phyloP scores from a whole-genome alignment of 2,797 vertebrate genomes.

The Gobionotothen gibberifrons region DNA sequence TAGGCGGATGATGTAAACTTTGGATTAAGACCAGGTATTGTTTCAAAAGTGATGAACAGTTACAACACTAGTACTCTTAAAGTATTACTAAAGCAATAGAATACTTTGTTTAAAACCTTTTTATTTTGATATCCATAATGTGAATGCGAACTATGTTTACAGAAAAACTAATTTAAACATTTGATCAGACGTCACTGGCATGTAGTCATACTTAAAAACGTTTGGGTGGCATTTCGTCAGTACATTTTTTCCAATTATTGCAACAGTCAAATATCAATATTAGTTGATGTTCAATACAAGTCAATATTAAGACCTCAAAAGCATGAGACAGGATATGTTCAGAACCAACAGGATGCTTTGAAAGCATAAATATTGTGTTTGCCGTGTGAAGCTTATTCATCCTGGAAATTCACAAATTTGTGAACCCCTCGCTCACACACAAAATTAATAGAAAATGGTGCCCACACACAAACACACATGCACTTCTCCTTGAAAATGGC shows the following conservation, averaged over 20 bases:
- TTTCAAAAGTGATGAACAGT: no score
- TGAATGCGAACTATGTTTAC: no score
- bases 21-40: background rate
- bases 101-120: no score
- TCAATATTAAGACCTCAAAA: background rate
- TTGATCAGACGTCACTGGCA: no score
- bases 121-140: no score
- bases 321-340: background rate
- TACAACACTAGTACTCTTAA: no score
- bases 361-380: background rate
- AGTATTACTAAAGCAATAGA: no score
- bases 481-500: constrained; percentile 5
- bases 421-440: background rate
- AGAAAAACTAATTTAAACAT: no score
- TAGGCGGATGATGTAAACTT: background rate
- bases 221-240: no score
- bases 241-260: background rate
- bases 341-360: background rate
- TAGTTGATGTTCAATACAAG: background rate
- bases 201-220: no score
- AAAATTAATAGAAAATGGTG: background rate
- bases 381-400: background rate
- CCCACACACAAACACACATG: background rate
- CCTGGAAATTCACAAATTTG: background rate
- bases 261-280: constrained; percentile 7